Conservation (phyloP, 1,140 invertebrate species). For the Sinonovacula constricta region DNA sequence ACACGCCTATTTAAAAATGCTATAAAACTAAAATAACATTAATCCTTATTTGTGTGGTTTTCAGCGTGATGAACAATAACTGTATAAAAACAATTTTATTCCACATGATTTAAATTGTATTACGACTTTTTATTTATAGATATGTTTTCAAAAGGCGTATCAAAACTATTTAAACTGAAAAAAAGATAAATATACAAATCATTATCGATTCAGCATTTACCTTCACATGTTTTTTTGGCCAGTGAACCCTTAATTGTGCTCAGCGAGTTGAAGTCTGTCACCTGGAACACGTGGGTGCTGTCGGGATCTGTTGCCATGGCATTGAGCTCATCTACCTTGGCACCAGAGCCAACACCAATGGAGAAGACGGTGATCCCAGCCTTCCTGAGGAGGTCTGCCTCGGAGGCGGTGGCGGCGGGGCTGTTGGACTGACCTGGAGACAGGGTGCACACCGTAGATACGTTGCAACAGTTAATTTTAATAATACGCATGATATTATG, state of each 20-base stretch:
- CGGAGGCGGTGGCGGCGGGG: slow-evolving; percentile 33
- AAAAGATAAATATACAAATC: neutral
- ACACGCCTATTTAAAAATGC: too few species aligned
- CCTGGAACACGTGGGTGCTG: slow-evolving; percentile 61
- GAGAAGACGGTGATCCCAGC: slow-evolving; percentile 64
- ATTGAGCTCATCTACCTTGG: slow-evolving; percentile 54
- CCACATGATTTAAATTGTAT: too few species aligned
- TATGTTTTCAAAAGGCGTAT: neutral
- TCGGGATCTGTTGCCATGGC: slow-evolving; percentile 65
- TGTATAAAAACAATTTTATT: too few species aligned
- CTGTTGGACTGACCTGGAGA: slow-evolving; percentile 45
- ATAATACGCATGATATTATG: too few species aligned
- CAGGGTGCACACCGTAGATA: neutral
- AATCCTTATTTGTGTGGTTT: too few species aligned
- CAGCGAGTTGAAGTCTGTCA: slow-evolving; percentile 59
- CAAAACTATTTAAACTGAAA: neutral
- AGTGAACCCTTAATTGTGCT: slow-evolving; percentile 56
- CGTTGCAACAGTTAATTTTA: too few species aligned
- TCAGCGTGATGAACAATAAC: too few species aligned
- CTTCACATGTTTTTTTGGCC: slow-evolving; percentile 59
- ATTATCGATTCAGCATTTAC: slow-evolving; percentile 3
- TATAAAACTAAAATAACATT: too few species aligned
- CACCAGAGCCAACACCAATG: slow-evolving; percentile 63
- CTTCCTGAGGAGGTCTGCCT: slow-evolving; percentile 35
- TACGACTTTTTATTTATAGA: too few species aligned